phyloP scores from a whole-genome alignment of 2,888 invertebrate species.

The Pyrocoelia pectoralis region DNA sequence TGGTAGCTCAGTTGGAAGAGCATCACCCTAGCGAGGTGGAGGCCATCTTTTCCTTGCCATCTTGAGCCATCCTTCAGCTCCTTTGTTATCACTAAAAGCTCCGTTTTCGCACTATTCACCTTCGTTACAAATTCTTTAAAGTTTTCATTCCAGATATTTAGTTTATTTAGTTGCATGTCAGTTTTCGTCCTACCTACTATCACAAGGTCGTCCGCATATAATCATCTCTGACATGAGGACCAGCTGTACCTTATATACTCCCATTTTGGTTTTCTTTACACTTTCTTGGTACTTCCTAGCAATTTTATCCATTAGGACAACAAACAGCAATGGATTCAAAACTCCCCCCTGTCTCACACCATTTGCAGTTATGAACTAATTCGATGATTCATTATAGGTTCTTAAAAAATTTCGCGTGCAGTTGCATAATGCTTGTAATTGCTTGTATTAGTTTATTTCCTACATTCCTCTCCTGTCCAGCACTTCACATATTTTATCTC shows the following conservation, averaged over 20 bases:
- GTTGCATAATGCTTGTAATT: too few relatives aligned
- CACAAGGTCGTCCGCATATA: constrained; percentile 21
- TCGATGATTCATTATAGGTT: too few relatives aligned
- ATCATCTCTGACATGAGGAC: constrained; percentile 10
- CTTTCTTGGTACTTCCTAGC: constrained; percentile 6
- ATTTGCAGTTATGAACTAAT: constrained; percentile 12
- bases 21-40: too few relatives aligned
- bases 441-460: too few relatives aligned
- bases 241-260: background rate
- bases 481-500: constrained; percentile 16
- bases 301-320: too few relatives aligned
- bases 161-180: constrained; percentile 17
- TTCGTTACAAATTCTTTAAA: constrained; percentile 18
- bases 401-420: constrained; percentile 15
- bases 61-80: background rate
- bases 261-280: constrained; percentile 2
- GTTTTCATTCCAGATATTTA: constrained; percentile 18
- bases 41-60: too few relatives aligned
- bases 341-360: constrained; percentile 22
- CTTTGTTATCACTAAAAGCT: constrained; percentile 13
- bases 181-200: constrained; percentile 15
- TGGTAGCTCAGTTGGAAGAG: too few relatives aligned
- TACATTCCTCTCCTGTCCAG: constrained; percentile 21
- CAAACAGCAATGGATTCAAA: too few relatives aligned
- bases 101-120: too few relatives aligned